phyloP scores from a whole-genome alignment of 2,888 invertebrate genomes.

The Archips crataeganus region DNA sequence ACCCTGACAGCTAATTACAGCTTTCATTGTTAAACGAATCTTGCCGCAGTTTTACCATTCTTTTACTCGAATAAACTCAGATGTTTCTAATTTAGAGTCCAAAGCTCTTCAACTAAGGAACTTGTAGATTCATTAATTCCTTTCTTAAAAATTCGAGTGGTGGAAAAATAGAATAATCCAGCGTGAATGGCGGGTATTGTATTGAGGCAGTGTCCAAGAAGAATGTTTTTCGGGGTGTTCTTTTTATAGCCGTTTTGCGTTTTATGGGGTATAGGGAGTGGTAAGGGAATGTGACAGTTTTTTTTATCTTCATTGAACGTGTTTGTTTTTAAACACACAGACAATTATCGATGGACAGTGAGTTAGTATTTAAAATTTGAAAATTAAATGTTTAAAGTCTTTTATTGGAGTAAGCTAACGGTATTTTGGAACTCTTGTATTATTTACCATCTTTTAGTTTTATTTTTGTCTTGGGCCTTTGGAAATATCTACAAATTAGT shows the following conservation, averaged over 20 bases:
- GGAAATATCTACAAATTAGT: slow-evolving; percentile 61
- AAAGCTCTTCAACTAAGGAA: slow-evolving; percentile 51
- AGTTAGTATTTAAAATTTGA: too few species aligned
- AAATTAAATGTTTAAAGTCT: too few species aligned
- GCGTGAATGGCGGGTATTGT: slow-evolving; percentile 80
- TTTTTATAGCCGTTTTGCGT: slow-evolving; percentile 85
- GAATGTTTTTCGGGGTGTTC: slow-evolving; percentile 80
- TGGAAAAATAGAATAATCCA: slow-evolving; percentile 85
- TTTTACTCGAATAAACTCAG: slow-evolving; percentile 55
- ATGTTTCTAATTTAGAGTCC: slow-evolving; percentile 55
- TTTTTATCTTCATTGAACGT: slow-evolving; percentile 64
- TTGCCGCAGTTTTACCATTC: slow-evolving; percentile 60
- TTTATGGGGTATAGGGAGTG: slow-evolving; percentile 76
- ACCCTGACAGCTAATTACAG: slow-evolving; percentile 84
- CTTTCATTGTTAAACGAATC: slow-evolving; percentile 82
- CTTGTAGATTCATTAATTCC: slow-evolving; percentile 74
- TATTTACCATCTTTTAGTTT: too few species aligned
- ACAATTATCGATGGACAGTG: too few species aligned
- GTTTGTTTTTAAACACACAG: background rate
- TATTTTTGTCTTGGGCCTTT: too few species aligned
- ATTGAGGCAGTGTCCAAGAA: slow-evolving; percentile 85
- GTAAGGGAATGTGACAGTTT: slow-evolving; percentile 75
- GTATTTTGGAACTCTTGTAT: too few species aligned
- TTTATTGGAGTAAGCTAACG: too few species aligned
- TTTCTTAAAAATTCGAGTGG: slow-evolving; percentile 81